Base-by-base conservation (phyloP, 2,888 invertebrate species). In the Spodoptera exigua region DNA sequence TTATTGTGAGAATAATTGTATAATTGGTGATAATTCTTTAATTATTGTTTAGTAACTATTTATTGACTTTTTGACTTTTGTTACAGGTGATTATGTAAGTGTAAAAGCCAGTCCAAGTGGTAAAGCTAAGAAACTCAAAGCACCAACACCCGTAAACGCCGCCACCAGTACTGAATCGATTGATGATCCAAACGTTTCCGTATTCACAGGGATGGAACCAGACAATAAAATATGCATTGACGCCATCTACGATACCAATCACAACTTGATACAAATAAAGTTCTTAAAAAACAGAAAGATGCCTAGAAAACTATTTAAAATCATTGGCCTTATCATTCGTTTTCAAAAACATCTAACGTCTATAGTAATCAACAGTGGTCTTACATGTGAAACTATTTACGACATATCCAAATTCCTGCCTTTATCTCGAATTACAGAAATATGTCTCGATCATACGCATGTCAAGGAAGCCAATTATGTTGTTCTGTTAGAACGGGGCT, bases 341-440 rank as follows among this genome's bases (percentile, higher is more conserved):
- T 89, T 80, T 37, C 80, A 89, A 14, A 46, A 47, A 0, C 36
- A 67, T 39, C 49, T 89, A 0, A 78, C 53, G 2, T 74, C 71
- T 0, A 58, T 89, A 0, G 75, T 79, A 0, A 81, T 90, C 3
- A 81, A 85, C 17, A 61, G 58, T 7, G 87, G 88, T 17, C 0
- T 35, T 88, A 0, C 67, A 82, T 35, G 59, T 57, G n/a, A 70
- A 60, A 2, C 69, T 0, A 7, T 90, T 0, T 69, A 89, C 34
- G 89, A 89, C 65, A 74, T 90, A 5, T 59, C 68, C 18, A 83
- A 83, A n/a, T 67, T 87, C 14, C 56, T 89, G 1, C 69, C 76
- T 0, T n/a, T 43, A 0, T 84, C 85, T 0, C 61, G 80, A 10
- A 81, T 90, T 13, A 88, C 88, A 2, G 86, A 89, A 7, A 9